Base-by-base conservation (phyloP, 2,113 vertebrate species). In the Typhlomys cinereus region DNA sequence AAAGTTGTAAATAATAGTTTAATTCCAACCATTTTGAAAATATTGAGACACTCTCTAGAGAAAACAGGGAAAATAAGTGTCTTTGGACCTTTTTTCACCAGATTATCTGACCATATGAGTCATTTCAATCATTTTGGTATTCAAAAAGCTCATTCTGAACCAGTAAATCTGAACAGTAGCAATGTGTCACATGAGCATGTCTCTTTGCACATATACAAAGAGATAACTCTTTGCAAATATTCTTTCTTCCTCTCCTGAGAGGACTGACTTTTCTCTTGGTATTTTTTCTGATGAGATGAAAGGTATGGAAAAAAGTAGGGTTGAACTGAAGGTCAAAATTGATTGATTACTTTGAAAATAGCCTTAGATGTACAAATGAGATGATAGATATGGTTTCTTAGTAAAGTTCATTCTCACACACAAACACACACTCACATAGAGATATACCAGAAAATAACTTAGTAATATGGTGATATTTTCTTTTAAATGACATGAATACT, bases 131-230 rank as follows among this genome's bases (percentile, higher is more conserved):
- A 96, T 96, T 95, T 95, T 97, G 95, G 91, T 95, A 98, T 97
- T 97, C 90, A 96, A 97, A 97, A 97, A 97, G 89, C 92, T 97
- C 96, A 79, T 96, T 98, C 97, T 95, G 94, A 97, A 97, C 94
- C 97, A 96, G 97, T 97, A 91, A 86, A 62, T 96, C 97, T 96
- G 94, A 97, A 91, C 84, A 94, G 92, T 71, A 97, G 88, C 80
- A 97, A 95, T 98, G 97, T 98, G 87, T 98, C 97, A 96, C 59
- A 75, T 64, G 39, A 91, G 94, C 94, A 96, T 74, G 90, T 96
- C 70, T 92, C 69, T 85, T 85, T 96, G 92, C 84, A 81, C 50
- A 70, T 67, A 92, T 88, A 95, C 85, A 76, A 93, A 93, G 87
- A 97, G 83, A 91, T 80, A 93, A 85, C 52, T 91, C 64, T 97